Evolutionary conservation across 2,797 vertebrate genomes (phyloP), one percentile per base, ranked within the genome.

Genomic region (Corythornis leucogaster): DNA sequence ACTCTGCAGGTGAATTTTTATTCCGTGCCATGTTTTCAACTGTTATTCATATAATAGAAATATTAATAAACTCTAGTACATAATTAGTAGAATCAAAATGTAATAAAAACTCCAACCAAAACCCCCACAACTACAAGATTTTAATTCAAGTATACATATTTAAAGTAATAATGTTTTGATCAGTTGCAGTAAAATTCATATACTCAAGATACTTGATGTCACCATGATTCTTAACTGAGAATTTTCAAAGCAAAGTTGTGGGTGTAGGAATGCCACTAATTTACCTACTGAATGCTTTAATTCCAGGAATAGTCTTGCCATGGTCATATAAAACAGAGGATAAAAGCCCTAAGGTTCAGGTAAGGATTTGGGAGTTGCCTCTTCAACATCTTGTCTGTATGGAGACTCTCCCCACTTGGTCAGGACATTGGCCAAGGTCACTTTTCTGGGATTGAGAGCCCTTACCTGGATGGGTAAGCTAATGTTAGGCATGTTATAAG

Each of bases 51-150:
- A 18, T 17, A 4, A 40, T 46, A 79, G 59, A 90, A 91, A 61
- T 74, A 62, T 54, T 76, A 50, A 61, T 6, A 78, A 18, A 20
- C 26, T 75, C 25, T 64, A 74, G 19, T 35, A 25, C 61, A 31
- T 69, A 90, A 92, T 83, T 80, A 85, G 43, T 62, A 73, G 40
- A 84, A 87, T 51, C 8, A 80, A 76, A 92, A 76, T 62, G 5
- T 17, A 79, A 91, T 71, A 69, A 89, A 78, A 58, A 12, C 2
- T 25, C 2, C 15, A 67, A 50, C 7, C 14, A 35, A 84, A 63
- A 5, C 28, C 16, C 50, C 17, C 15, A 31, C 9, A 73, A 31
- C 33, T 59, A 53, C 21, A 77, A 17, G n/a, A 62, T 88, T 84
- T 63, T 80, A 83, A 92, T 85, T 77, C 31, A 70, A 68, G 8